phyloP scores from a whole-genome alignment of 2,113 vertebrate genomes.

The Alces alces region DNA sequence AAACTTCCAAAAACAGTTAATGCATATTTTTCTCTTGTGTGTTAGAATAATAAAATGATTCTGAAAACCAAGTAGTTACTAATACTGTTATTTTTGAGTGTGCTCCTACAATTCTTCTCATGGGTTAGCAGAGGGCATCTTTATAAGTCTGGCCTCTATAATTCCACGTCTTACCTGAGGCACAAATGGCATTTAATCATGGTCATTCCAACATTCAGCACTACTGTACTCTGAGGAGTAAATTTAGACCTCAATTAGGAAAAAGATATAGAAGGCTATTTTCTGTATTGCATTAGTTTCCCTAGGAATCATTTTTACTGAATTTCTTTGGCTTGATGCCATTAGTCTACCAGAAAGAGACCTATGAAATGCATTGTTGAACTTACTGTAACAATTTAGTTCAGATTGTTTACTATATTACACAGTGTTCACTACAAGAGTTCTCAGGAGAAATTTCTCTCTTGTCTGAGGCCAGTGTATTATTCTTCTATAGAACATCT shows the following conservation, averaged over 20 bases:
- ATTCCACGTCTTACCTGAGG: not conserved
- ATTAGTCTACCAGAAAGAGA: not conserved
- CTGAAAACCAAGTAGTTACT: not conserved
- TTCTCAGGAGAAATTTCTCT: not conserved
- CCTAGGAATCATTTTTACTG: not conserved
- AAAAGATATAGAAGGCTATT: not conserved
- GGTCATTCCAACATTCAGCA: not conserved
- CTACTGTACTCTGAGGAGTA: not conserved
- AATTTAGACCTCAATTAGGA: conserved; percentile 41
- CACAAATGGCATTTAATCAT: not conserved
- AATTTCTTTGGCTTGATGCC: not conserved
- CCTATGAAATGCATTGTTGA: not conserved
- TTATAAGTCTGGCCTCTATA: not conserved
- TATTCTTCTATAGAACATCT: not conserved
- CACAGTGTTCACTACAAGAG: not conserved
- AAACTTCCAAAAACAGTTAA: not conserved
- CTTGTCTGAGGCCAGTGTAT: not conserved
- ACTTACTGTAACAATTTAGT: not conserved
- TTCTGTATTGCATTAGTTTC: not conserved
- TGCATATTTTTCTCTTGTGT: not conserved
- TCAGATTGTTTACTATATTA: not conserved
- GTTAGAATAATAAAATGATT: not conserved
- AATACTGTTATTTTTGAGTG: not conserved
- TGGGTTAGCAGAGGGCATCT: not conserved
- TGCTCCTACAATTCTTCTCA: not conserved